Percentiles rank a stretch among this genome's conserved stretches.
Conservation (phyloP, 2,113 vertebrate species). For the Antechinus flavipes region DNA sequence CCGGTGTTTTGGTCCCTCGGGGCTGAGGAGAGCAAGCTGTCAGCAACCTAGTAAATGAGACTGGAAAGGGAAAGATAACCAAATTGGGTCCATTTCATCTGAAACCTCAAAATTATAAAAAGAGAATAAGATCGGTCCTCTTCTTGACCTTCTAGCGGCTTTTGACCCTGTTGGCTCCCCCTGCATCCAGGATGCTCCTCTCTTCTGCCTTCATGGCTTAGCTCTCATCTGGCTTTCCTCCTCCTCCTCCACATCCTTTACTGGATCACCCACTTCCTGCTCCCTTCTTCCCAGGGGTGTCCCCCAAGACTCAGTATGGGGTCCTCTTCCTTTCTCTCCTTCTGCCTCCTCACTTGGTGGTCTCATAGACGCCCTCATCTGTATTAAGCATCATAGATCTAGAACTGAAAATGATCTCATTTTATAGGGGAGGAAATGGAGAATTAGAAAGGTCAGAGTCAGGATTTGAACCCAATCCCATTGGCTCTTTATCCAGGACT, state of each 20-base stretch:
- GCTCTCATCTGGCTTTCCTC: neutral
- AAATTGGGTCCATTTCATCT: neutral
- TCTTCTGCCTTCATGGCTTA: neutral
- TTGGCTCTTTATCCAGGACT: neutral
- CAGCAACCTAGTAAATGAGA: slow-evolving; percentile 40
- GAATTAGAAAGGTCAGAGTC: neutral
- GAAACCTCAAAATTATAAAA: neutral
- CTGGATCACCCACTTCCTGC: neutral
- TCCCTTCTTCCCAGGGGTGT: neutral
- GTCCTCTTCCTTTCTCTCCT: neutral
- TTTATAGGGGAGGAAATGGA: neutral
- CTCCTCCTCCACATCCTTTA: neutral
- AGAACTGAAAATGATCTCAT: neutral
- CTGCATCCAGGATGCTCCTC: too few species aligned
- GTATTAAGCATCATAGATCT: neutral
- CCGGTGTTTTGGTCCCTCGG: slow-evolving; percentile 12
- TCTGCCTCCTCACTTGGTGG: neutral
- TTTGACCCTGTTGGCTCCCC: neutral
- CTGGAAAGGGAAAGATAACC: neutral
- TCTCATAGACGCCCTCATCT: neutral
- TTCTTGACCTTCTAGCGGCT: neutral
- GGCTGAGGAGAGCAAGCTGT: slow-evolving; percentile 36
- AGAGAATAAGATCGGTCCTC: neutral
- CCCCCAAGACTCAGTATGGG: neutral
- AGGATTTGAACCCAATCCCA: neutral